phyloP scores from a whole-genome alignment of 2,113 vertebrate species.

The Indicator maculatus region DNA sequence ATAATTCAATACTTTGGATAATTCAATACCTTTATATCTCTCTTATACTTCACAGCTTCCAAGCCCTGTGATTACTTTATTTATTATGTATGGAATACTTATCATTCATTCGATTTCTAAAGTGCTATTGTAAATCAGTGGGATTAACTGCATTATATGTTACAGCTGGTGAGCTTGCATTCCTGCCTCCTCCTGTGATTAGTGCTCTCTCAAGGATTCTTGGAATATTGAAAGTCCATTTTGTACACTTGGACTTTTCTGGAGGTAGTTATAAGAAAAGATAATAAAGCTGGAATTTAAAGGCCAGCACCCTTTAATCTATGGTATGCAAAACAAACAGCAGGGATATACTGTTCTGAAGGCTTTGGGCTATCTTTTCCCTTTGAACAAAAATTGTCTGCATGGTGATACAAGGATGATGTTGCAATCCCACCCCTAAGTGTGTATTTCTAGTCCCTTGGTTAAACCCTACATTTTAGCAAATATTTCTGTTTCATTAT shows the following conservation, averaged over 20 bases:
- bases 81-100: conserved; percentile 36
- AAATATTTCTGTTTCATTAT: not conserved
- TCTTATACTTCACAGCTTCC: conserved; percentile 5
- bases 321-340: conserved; percentile 25
- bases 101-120: conserved; percentile 49
- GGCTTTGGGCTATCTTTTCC: not conserved
- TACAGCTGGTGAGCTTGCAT: conserved; percentile 48
- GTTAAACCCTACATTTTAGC: not conserved
- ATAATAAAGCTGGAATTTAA: conserved; percentile 3
- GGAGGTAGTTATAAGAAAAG: conserved; percentile 16
- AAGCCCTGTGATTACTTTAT: conserved; percentile 55
- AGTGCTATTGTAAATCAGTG: conserved; percentile 47
- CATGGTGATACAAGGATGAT: not conserved
- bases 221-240: conserved; percentile 26
- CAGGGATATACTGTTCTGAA: not conserved
- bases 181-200: conserved; percentile 32
- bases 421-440: not conserved
- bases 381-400: not conserved
- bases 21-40: conserved; percentile 35
- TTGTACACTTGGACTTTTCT: not conserved
- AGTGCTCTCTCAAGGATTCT: conserved; percentile 31
- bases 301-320: not conserved
- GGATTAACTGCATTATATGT: conserved; percentile 66
- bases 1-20: conserved; percentile 23
- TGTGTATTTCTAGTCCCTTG: not conserved